These are phyloP conservation scores for Trachelus troglodyta DNA, from an alignment of 2,888 invertebrate species.

Conservation along the genomic window DNA sequence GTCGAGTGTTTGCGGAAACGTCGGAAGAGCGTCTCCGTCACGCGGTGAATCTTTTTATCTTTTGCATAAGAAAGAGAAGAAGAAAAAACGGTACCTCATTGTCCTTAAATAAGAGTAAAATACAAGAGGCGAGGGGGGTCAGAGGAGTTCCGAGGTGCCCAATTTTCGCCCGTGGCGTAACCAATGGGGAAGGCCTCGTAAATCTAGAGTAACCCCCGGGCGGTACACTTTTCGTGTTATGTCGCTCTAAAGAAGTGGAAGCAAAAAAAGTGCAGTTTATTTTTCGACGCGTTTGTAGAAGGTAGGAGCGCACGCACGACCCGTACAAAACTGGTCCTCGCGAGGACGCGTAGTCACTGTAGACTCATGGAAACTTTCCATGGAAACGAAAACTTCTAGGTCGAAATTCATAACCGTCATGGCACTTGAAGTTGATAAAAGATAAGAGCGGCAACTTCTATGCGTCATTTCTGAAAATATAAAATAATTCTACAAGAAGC, in stretches of 20 bases:
- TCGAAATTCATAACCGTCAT: background rate
- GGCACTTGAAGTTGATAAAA: background rate
- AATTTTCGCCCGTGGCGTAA: constrained; percentile 50
- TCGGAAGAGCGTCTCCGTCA: constrained; percentile 47
- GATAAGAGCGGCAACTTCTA: background rate
- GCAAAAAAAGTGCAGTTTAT: background rate
- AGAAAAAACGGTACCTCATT: constrained; percentile 31
- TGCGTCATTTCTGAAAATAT: background rate
- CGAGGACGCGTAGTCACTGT: background rate
- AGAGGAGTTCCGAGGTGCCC: constrained; percentile 28
- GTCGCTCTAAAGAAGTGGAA: background rate
- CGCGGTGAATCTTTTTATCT: constrained; percentile 32
- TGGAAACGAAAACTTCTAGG: background rate
- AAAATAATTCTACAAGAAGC: background rate
- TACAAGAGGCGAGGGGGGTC: background rate
- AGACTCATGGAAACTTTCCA: background rate
- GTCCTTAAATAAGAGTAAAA: constrained; percentile 31
- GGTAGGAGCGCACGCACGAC: background rate
- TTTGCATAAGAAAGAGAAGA: constrained; percentile 8
- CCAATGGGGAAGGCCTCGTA: constrained; percentile 51
- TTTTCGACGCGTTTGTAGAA: background rate
- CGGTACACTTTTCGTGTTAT: constrained; percentile 17
- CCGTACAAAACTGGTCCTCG: background rate
- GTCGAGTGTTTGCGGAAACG: constrained; percentile 61
- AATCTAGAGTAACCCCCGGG: constrained; percentile 46